phyloP scores from a whole-genome alignment of 2,113 vertebrate genomes.

The Tragelaphus buxtoni region DNA sequence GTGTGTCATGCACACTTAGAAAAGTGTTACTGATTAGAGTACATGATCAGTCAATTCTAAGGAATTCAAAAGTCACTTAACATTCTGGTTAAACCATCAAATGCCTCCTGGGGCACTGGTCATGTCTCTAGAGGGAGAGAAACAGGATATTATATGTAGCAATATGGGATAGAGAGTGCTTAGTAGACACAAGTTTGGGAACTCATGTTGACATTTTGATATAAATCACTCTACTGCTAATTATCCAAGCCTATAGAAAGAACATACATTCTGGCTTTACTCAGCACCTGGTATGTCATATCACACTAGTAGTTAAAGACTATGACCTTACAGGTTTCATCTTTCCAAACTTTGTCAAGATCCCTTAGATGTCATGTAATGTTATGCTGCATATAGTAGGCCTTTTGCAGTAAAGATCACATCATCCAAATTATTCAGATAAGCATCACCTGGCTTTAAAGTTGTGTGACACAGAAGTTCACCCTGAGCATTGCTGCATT shows the following conservation, averaged over 20 bases:
- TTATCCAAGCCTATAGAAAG: neutral
- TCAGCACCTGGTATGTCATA: neutral
- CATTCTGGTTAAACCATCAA: neutral
- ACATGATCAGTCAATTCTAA: neutral
- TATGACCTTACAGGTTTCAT: neutral
- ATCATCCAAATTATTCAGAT: neutral
- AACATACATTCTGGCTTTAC: neutral
- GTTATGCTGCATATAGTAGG: neutral
- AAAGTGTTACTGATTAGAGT: neutral
- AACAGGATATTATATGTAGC: neutral
- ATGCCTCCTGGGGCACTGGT: neutral
- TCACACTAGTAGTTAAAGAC: neutral
- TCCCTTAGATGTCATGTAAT: neutral
- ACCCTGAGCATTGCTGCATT: neutral
- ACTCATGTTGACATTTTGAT: neutral
- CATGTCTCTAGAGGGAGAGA: neutral
- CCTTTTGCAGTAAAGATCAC: neutral
- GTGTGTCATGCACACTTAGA: neutral
- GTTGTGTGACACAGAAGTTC: neutral
- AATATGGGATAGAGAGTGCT: neutral
- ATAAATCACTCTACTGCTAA: neutral
- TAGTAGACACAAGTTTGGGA: neutral
- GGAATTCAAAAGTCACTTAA: neutral
- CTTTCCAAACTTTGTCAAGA: neutral
- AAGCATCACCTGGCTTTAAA: neutral